Percentiles rank a stretch among this genome's conserved stretches.
Conservation (phyloP, 2,113 vertebrate species). For the Siniperca chuatsi region DNA sequence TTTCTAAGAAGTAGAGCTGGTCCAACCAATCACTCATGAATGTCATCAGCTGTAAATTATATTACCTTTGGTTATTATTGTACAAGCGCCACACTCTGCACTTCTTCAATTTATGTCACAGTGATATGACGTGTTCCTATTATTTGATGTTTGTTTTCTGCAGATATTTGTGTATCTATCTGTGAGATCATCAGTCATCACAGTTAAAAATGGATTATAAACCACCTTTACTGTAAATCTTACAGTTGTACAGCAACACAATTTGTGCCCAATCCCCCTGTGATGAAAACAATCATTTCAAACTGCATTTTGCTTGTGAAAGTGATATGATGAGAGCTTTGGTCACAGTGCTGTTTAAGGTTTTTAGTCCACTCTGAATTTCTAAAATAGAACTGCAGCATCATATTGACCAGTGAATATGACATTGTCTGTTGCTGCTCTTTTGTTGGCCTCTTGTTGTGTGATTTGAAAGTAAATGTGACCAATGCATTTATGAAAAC, state of each 20-base stretch:
- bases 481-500: neutral
- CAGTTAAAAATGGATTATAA: conserved; percentile 18
- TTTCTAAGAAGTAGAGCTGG: conserved; percentile 15
- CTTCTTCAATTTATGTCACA: neutral
- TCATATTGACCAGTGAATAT: conserved; percentile 28
- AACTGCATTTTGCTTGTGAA: conserved; percentile 35
- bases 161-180: neutral
- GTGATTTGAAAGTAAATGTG: conserved; percentile 6
- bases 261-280: neutral
- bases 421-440: neutral
- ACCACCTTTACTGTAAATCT: conserved; percentile 35
- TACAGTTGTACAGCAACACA: neutral
- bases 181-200: neutral
- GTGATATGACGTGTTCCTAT: neutral
- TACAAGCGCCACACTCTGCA: neutral
- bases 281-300: conserved; percentile 36
- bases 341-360: conserved; percentile 10
- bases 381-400: conserved; percentile 23
- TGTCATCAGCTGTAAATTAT: neutral
- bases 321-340: conserved; percentile 29
- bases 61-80: neutral
- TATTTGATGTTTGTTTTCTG: neutral
- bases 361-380: conserved; percentile 13
- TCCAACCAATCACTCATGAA: neutral
- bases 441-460: neutral